phyloP scores from a whole-genome alignment of 2,113 vertebrate species.

The Datnioides undecimradiatus region DNA sequence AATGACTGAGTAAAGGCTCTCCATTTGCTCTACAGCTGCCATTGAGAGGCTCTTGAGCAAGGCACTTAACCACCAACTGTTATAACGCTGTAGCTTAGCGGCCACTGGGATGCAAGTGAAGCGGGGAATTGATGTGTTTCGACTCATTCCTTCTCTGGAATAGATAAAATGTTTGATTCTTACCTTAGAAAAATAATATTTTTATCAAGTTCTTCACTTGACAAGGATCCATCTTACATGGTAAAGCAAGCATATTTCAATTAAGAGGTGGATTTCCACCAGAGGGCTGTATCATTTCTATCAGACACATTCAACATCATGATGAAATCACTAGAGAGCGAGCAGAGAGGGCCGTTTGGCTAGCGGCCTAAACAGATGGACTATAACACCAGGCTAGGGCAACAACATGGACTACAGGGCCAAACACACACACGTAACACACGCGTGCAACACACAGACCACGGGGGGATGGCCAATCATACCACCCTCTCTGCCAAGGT shows the following conservation, averaged over 20 bases:
- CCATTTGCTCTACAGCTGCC: slow-evolving; percentile 18
- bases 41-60: slow-evolving; percentile 34
- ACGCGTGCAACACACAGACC: slow-evolving; percentile 42
- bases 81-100: background rate
- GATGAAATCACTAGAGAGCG: slow-evolving; percentile 54
- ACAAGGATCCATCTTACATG: background rate
- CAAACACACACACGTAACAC: slow-evolving; percentile 49
- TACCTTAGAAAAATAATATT: background rate
- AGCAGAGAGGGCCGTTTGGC: slow-evolving; percentile 65
- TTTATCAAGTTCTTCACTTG: background rate
- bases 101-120: slow-evolving; percentile 5
- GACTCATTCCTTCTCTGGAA: background rate
- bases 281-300: slow-evolving; percentile 52
- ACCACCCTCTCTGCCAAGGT: slow-evolving; percentile 66
- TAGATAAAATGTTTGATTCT: background rate
- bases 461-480: slow-evolving; percentile 61
- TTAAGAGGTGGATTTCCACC: slow-evolving; percentile 52
- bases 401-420: slow-evolving; percentile 65
- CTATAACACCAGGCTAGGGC: slow-evolving; percentile 67
- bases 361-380: slow-evolving; percentile 75
- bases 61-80: slow-evolving; percentile 21
- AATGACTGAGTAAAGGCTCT: slow-evolving; percentile 17
- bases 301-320: slow-evolving; percentile 51
- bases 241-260: slow-evolving; percentile 34
- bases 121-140: background rate